A percentile compares a stretch with the other conserved stretches of the same genome.
These are phyloP conservation scores for Achatina immaculata DNA, from an alignment of 1,140 invertebrate genomes.

Conservation along the genomic window DNA sequence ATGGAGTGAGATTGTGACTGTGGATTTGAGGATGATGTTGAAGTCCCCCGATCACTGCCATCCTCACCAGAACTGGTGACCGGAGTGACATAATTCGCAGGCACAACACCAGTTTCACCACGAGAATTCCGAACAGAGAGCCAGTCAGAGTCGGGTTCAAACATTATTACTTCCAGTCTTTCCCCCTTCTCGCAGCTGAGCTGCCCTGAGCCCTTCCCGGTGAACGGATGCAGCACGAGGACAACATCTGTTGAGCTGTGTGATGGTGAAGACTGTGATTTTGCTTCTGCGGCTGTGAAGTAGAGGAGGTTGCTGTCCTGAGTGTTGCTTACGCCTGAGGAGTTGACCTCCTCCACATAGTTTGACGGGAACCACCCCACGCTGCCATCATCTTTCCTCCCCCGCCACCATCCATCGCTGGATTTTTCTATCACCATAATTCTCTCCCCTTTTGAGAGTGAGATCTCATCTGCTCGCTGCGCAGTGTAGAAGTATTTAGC, in stretches of 20 bases:
- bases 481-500: constrained; percentile 99
- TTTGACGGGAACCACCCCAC: constrained; percentile 98
- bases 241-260: constrained; percentile 77
- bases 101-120: constrained; percentile 92
- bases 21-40: constrained; percentile 62
- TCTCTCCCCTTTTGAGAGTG: constrained; percentile 83
- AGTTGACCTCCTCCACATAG: constrained; percentile 92
- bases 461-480: constrained; percentile 95
- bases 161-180: constrained; percentile 92
- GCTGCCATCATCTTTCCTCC: constrained; percentile 72
- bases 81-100: constrained; percentile 91
- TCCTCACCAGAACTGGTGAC: constrained; percentile 56
- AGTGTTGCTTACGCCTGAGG: constrained; percentile 26
- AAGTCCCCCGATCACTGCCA: constrained; percentile 57
- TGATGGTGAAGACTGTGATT: constrained; percentile 60
- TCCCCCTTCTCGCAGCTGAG: constrained; percentile 92
- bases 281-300: constrained; percentile 90
- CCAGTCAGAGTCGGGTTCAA: constrained; percentile 93
- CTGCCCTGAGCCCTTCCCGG: constrained; percentile 83
- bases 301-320: constrained; percentile 73
- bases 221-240: constrained; percentile 71
- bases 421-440: constrained; percentile 98
- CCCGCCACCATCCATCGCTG: constrained; percentile 99
- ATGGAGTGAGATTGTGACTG: constrained; percentile 70
- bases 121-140: constrained; percentile 93